phyloP scores from a whole-genome alignment of 1,140 invertebrate species.

The Lepidotrigona ventralis region DNA sequence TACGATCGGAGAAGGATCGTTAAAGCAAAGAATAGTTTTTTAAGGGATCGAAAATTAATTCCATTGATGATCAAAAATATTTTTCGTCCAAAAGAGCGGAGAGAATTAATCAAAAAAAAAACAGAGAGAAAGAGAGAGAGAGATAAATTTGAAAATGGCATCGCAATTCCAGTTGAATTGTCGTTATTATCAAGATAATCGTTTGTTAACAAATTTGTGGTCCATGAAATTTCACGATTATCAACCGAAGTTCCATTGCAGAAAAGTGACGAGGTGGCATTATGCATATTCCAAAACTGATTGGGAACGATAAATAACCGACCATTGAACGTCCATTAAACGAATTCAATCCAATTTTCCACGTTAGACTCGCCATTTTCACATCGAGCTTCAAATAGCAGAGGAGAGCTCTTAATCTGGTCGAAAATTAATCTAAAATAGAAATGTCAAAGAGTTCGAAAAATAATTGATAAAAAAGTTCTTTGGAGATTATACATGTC shows the following conservation, averaged over 20 bases:
- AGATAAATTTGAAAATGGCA: not conserved
- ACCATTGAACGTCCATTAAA: not conserved
- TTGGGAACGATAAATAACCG: not conserved
- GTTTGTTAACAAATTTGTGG: constrained; percentile 12
- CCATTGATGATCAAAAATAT: too few relatives aligned
- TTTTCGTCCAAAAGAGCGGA: too few relatives aligned
- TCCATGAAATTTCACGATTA: not conserved
- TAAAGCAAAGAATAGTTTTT: too few relatives aligned
- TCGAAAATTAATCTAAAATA: not conserved
- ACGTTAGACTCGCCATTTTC: not conserved
- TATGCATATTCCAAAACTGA: not conserved
- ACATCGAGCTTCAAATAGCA: not conserved
- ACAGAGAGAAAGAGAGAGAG: too few relatives aligned
- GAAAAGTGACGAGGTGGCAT: not conserved
- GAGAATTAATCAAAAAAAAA: too few relatives aligned
- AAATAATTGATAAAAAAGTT: not conserved
- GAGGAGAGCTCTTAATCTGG: not conserved
- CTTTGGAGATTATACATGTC: not conserved
- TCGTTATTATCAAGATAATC: not conserved
- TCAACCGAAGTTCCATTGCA: not conserved
- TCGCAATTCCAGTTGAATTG: not conserved
- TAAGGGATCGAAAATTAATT: too few relatives aligned
- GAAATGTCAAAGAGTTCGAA: not conserved
- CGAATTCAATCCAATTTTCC: not conserved
- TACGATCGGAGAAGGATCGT: too few relatives aligned